Evolutionary conservation across 2,888 invertebrate genomes (phyloP).

Genomic region (Schizotus pectinicornis): DNA sequence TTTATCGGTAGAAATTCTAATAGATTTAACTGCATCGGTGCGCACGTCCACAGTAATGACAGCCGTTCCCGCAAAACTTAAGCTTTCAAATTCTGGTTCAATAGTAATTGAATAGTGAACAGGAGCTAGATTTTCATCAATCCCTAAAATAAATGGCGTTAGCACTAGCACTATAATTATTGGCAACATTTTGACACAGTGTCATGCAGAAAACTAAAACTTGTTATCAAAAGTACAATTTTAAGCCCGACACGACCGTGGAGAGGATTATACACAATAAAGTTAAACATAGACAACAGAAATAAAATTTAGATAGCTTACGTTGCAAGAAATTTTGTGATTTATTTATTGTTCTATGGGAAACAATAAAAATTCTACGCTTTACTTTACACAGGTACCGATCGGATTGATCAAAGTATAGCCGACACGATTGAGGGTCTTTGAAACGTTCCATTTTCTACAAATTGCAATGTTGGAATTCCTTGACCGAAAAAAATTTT

Average conservation of each 20-base stretch:
- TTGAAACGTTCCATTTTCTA: too few species aligned
- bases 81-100: background rate
- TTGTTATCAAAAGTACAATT: background rate
- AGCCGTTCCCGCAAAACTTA: slow-evolving; percentile 8
- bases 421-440: too few species aligned
- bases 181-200: background rate
- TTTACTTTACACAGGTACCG: too few species aligned
- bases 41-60: slow-evolving; percentile 2
- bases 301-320: too few species aligned
- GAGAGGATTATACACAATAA: background rate
- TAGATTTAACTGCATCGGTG: background rate
- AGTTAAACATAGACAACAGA: background rate
- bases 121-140: background rate
- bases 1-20: too few species aligned
- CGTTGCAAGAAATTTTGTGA: too few species aligned
- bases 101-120: slow-evolving; percentile 13
- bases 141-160: background rate
- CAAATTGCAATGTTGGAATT: too few species aligned
- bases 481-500: too few species aligned
- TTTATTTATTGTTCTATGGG: too few species aligned
- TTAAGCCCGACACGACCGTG: too few species aligned
- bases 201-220: background rate
- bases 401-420: too few species aligned
- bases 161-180: background rate
- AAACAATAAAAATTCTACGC: too few species aligned